Evolutionary conservation across 2,113 vertebrate genomes (phyloP), one percentile per base, ranked within the genome.

Genomic region (Phasianus colchicus): DNA sequence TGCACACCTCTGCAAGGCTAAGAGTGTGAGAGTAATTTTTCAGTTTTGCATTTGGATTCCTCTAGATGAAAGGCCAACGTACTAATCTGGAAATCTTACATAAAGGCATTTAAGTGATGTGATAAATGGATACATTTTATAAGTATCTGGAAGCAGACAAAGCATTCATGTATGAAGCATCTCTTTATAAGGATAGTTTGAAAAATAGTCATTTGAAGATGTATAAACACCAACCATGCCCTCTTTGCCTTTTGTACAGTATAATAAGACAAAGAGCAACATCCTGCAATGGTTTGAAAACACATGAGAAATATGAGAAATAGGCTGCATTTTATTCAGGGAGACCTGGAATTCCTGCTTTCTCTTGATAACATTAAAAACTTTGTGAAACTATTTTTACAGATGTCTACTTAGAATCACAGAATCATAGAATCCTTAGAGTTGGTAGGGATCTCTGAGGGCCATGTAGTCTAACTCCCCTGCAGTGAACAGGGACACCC

Each of bases 21-120:
- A 97, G 96, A 97, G 95, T 91, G 88, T 93, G 90, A 96, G 92
- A 95, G 54, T 88, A 89, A 91, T 85, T 82, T 94, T 94, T 86
- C 55, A 65, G 90, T 96, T 89, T 96, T 94, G 92, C 52, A 20
- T 96, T 90, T 93, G 83, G 42, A 54, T 95, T 95, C 82, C 65
- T 86, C 61, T 89, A 95, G 82, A 94, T 95, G 89, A 96, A 96
- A 96, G 89, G 87, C 67, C 91, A 87, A 21, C 67, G 67, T 89
- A 61, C 43, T 93, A 92, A 88, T 77, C 75, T 70, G 92, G 45
- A 84, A 83, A 88, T 93, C 93, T 85, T 93, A 88, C 75, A 93
- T 91, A 71, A 90, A 80, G 40, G 65, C 88, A 36, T 95, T 71
- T 36, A 92, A 88, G 70, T 95, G 90, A 82, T 70, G 78, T 72